These are phyloP conservation scores for Amphiprion clarkii DNA, from an alignment of 2,797 vertebrate species.

Conservation along the genomic window DNA sequence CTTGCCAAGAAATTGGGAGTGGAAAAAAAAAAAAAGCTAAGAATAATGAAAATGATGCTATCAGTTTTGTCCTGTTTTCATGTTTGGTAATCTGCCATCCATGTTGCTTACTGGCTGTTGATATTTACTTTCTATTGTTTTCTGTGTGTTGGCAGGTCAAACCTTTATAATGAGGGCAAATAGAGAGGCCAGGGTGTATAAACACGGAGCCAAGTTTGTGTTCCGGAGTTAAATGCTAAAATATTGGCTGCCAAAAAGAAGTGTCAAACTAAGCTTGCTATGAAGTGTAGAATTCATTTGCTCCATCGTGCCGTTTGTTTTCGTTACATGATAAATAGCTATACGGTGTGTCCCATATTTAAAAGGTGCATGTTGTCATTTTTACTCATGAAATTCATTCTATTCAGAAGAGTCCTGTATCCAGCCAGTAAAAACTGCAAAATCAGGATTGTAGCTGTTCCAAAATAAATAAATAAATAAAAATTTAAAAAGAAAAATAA, in stretches of 20 bases:
- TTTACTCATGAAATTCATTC: neutral
- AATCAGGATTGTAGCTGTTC: neutral
- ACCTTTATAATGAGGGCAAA: constrained; percentile 70
- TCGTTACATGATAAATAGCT: neutral
- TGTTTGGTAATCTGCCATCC: constrained; percentile 62
- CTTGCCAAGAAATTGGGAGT: constrained; percentile 49
- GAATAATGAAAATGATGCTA: constrained; percentile 64
- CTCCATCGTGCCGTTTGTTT: neutral
- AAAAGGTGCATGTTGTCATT: neutral
- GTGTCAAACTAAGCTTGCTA: constrained; percentile 35
- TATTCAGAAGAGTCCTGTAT: neutral
- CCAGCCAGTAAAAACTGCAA: neutral
- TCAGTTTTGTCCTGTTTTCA: constrained; percentile 57
- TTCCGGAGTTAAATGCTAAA: constrained; percentile 44
- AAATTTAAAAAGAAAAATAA: neutral
- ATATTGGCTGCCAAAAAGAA: constrained; percentile 43
- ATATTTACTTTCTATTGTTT: constrained; percentile 65
- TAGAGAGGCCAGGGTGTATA: constrained; percentile 30
- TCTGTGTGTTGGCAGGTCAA: constrained; percentile 59
- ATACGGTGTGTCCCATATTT: neutral
- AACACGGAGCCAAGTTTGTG: constrained; percentile 48
- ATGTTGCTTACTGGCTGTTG: constrained; percentile 49
- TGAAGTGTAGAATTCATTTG: constrained; percentile 39
- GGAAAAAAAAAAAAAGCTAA: constrained; percentile 18
- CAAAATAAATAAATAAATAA: neutral